A percentile compares a stretch with the other conserved stretches of the same genome.
These are phyloP conservation scores for Aurelia aurita complex sp. Pacific DNA, from an alignment of 30 jellyfish, hydroid and myxozoan genomes.

Conservation along the genomic window DNA sequence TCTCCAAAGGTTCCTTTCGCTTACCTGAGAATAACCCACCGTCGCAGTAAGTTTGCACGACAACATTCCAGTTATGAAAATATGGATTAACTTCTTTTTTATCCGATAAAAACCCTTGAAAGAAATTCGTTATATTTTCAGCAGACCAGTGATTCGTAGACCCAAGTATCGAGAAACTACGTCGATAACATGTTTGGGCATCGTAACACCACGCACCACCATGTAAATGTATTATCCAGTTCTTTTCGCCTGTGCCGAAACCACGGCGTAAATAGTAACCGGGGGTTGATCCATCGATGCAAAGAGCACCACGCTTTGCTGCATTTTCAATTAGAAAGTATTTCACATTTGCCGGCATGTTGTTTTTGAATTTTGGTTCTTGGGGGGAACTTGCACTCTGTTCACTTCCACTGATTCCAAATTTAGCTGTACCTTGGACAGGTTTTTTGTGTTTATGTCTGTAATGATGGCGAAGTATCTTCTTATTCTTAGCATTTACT, in stretches of 20 bases:
- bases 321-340: slow-evolving; percentile 54
- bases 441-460: slow-evolving; percentile 28
- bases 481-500: neutral
- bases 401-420: slow-evolving; percentile 9
- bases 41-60: slow-evolving; percentile 89
- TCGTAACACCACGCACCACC: slow-evolving; percentile 99
- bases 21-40: slow-evolving; percentile 96
- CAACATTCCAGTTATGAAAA: slow-evolving; percentile 84
- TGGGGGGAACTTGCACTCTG: slow-evolving; percentile 8
- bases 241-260: slow-evolving; percentile 52
- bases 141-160: slow-evolving; percentile 79
- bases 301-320: slow-evolving; percentile 64
- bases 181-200: slow-evolving; percentile 75
- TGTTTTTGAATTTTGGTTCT: slow-evolving; percentile 30
- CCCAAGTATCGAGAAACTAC: slow-evolving; percentile 83
- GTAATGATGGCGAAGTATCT: neutral
- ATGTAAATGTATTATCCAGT: slow-evolving; percentile 95
- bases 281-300: slow-evolving; percentile 93
- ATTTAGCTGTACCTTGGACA: slow-evolving; percentile 35
- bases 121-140: slow-evolving; percentile 78
- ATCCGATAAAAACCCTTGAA: slow-evolving; percentile 85
- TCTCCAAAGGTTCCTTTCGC: slow-evolving; percentile 68
- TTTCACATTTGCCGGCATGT: slow-evolving; percentile 49
- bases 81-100: slow-evolving; percentile 62
- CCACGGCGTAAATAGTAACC: slow-evolving; percentile 88